Evolutionary conservation across 2,797 vertebrate genomes (phyloP), one percentile per base, ranked within the genome.

Genomic region (Sorex maritimensis): DNA sequence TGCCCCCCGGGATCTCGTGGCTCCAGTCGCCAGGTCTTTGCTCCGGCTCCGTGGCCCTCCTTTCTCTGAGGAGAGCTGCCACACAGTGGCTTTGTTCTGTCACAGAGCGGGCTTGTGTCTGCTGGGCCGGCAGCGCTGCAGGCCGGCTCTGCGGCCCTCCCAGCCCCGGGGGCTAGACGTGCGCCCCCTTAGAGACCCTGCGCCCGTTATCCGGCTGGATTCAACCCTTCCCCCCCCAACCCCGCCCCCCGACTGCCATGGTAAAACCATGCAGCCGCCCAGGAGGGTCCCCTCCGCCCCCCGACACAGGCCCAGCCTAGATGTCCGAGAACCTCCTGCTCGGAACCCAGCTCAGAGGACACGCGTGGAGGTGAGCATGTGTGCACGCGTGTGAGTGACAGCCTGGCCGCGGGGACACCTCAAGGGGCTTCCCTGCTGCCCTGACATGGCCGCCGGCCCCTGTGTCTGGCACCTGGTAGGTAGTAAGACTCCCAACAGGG

Each of bases 11-110:
- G 55, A 17, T 38, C 9, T 7, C n/a, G 41, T 44, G 41, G 91
- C 81, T 77, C 81, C 96, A 88, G 89, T 88, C 91, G 86, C 95
- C 67, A 78, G 82, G 79, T 61, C 90, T 96, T 97, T 96, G 96
- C 95, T 95, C 58, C 12, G 34, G 26, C 44, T 68, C 80, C 88
- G 68, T 65, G 13, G 15, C 75, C 55, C 4, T 49, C 73, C 92
- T 88, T 71, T 85, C 82, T 24, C 24, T 67, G 55, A 86, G 46
- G 79, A 89, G 91, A 52, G 77, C 94, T 84, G 82, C 87, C 80
- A 73, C 28, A 46, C 1, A 67, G 82, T 14, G 77, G 94, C 94
- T 92, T 95, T 94, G 93, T 95, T 68, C 81, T 44, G 63, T 46
- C 88, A 86, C 96, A 95, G 93, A 94, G 71, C 10, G 83, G 38